A percentile compares a stretch with the other conserved stretches of the same genome.
phyloP scores from a whole-genome alignment of 2,797 vertebrate species.

The Huso huso region DNA sequence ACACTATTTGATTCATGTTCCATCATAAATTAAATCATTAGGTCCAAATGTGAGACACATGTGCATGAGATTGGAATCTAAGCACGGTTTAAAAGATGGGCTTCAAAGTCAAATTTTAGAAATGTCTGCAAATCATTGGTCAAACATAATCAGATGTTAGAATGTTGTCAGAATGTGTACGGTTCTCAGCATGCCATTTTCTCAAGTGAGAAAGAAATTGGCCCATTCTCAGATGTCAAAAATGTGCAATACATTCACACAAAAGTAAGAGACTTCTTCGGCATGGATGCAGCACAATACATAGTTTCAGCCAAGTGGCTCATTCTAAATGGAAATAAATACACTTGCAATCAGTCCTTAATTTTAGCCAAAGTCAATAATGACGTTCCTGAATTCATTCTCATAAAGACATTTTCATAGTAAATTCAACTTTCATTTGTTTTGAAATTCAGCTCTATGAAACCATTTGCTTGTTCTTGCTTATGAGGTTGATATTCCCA shows the following conservation, averaged over 20 bases:
- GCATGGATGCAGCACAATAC: conserved; percentile 18
- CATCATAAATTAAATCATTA: conserved; percentile 22
- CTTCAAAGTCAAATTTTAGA: conserved; percentile 19
- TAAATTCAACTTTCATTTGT: conserved; percentile 15
- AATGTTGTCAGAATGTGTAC: conserved; percentile 23
- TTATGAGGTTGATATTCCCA: conserved; percentile 19
- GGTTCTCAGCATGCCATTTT: conserved; percentile 16
- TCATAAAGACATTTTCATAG: conserved; percentile 26
- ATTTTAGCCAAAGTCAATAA: conserved; percentile 16
- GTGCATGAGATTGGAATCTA: conserved; percentile 25
- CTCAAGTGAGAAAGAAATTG: conserved; percentile 15
- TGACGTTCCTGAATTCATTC: conserved; percentile 18
- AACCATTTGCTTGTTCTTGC: conserved; percentile 14
- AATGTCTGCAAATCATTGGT: conserved; percentile 23
- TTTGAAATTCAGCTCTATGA: conserved; percentile 24
- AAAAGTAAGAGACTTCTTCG: conserved; percentile 24
- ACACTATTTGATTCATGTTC: conserved; percentile 26
- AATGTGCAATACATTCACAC: conserved; percentile 19
- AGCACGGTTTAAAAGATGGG: conserved; percentile 23
- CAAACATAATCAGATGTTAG: conserved; percentile 24
- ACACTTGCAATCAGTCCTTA: conserved; percentile 17
- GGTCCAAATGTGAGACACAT: conserved; percentile 24
- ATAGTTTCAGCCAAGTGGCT: conserved; percentile 26
- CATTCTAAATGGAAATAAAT: conserved; percentile 18
- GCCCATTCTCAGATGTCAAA: conserved; percentile 21